Evolutionary conservation across 2,888 invertebrate species (phyloP).

Genomic region (Sminthurides aquaticus): DNA sequence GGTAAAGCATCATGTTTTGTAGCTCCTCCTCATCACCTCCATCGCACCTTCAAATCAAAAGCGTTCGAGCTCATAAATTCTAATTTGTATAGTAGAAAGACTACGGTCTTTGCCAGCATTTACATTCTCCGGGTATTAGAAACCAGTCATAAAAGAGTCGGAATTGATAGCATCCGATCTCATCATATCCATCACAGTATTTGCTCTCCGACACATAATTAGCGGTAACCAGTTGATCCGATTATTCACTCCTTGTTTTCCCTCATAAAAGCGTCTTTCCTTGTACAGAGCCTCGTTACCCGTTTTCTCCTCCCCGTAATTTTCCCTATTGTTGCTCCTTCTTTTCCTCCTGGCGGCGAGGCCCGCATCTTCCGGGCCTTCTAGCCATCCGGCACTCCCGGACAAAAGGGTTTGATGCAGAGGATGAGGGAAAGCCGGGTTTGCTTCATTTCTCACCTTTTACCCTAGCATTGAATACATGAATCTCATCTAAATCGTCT

Average conservation of each 20-base stretch:
- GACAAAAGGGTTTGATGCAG: neutral
- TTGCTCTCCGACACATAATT: conserved; percentile 15
- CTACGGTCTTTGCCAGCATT: conserved; percentile 36
- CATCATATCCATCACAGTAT: conserved; percentile 79
- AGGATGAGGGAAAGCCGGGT: neutral
- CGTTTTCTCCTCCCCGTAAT: neutral
- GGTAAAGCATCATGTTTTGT: no score
- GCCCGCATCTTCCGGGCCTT: neutral
- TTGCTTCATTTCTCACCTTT: neutral
- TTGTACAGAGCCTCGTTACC: neutral
- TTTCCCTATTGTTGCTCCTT: neutral
- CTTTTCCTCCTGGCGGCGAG: neutral
- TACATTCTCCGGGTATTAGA: conserved; percentile 66
- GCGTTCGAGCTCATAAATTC: no score
- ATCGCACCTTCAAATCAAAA: no score
- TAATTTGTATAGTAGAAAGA: neutral
- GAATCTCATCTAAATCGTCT: neutral
- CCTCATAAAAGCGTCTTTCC: conserved; percentile 8
- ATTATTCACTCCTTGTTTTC: conserved; percentile 10
- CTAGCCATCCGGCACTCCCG: neutral
- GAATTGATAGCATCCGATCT: conserved; percentile 77
- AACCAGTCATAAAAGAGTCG: conserved; percentile 92
- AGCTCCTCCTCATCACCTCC: no score
- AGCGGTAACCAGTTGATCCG: neutral
- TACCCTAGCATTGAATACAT: neutral